phyloP scores from a whole-genome alignment of 2,797 vertebrate species.

The Masticophis lateralis region DNA sequence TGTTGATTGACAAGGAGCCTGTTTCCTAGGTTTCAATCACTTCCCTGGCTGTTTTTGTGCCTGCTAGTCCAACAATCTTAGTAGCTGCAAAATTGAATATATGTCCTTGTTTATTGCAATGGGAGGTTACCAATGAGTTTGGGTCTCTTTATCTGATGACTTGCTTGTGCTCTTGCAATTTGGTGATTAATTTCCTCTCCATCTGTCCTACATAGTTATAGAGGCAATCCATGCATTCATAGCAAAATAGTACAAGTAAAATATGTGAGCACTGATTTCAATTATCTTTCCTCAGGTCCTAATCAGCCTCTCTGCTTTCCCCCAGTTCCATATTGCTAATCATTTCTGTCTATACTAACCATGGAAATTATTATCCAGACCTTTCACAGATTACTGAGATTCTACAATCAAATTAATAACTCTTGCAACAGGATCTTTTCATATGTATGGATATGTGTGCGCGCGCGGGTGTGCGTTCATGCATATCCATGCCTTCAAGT shows the following conservation, averaged over 20 bases:
- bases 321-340: background rate
- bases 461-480: rapidly evolving
- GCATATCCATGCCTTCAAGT: background rate
- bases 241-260: background rate
- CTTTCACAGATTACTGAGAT: background rate
- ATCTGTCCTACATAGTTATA: background rate
- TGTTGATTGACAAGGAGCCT: background rate
- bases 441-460: background rate
- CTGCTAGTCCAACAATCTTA: background rate
- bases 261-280: background rate
- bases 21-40: background rate
- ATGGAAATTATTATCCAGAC: background rate
- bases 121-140: too few species aligned
- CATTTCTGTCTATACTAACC: background rate
- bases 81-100: background rate
- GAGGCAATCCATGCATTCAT: background rate
- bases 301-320: background rate
- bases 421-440: background rate
- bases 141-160: background rate
- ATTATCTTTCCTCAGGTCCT: background rate
- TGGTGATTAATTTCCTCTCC: background rate
- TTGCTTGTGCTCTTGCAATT: background rate
- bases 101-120: too few species aligned
- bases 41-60: background rate
- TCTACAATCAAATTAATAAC: background rate